Evolutionary conservation across 2,888 invertebrate genomes (phyloP).

Genomic region (Temnothorax rugatulus): DNA sequence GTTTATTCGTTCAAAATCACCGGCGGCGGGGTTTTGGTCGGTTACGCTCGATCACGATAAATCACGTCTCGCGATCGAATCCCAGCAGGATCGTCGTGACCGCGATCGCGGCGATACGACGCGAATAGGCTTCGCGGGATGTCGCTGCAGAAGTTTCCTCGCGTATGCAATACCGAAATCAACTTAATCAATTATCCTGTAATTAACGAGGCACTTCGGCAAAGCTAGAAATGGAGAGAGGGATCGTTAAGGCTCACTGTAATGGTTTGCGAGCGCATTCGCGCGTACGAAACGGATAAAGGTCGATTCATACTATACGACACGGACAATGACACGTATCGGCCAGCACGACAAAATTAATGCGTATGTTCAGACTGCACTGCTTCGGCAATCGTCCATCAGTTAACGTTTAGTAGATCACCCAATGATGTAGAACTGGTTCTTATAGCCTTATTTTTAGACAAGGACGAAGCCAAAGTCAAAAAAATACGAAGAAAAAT

Average conservation of each 20-base stretch:
- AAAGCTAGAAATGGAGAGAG: not conserved
- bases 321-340: too few species aligned
- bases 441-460: too few species aligned
- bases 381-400: too few species aligned
- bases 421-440: too few species aligned
- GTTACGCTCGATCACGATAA: slow-evolving; percentile 35
- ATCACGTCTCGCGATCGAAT: slow-evolving; percentile 28
- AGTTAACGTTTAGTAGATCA: too few species aligned
- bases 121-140: slow-evolving; percentile 25
- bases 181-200: slow-evolving; percentile 70
- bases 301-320: not conserved
- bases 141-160: slow-evolving; percentile 59
- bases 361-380: too few species aligned
- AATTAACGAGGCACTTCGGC: slow-evolving; percentile 67
- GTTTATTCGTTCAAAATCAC: slow-evolving; percentile 6
- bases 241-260: slow-evolving; percentile 60
- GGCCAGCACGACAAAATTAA: too few species aligned
- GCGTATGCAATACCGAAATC: slow-evolving; percentile 60
- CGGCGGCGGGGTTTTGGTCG: not conserved
- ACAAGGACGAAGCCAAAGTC: too few species aligned
- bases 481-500: too few species aligned
- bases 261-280: slow-evolving; percentile 55
- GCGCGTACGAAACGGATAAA: slow-evolving; percentile 22
- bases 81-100: not conserved
- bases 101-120: not conserved